Conservation (phyloP, 2,888 invertebrate genomes). For the Xylota segnis region DNA sequence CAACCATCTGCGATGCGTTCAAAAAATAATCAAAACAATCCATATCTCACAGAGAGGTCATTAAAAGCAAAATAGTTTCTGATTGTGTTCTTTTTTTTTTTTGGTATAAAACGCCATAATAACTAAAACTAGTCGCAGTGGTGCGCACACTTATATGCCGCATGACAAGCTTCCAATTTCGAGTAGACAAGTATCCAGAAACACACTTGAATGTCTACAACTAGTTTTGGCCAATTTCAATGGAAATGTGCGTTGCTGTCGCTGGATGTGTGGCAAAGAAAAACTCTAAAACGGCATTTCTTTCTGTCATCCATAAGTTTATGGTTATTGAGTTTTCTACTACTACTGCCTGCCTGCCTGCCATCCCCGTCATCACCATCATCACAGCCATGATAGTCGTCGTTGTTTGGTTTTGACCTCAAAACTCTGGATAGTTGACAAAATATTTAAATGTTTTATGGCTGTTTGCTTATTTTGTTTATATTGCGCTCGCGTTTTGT, state of each 20-base stretch:
- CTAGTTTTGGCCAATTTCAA: slow-evolving; percentile 60
- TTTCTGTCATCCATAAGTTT: slow-evolving; percentile 41
- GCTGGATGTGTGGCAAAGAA: slow-evolving; percentile 48
- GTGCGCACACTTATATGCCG: slow-evolving; percentile 12
- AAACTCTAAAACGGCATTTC: slow-evolving; percentile 51
- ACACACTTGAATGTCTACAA: slow-evolving; percentile 50
- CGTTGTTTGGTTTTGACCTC: slow-evolving; percentile 53
- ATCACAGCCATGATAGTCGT: not conserved
- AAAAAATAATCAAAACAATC: slow-evolving; percentile 26
- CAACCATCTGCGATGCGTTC: not conserved
- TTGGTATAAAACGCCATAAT: slow-evolving; percentile 17
- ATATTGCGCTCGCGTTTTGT: slow-evolving; percentile 22
- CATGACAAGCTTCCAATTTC: slow-evolving; percentile 48
- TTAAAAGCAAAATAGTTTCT: slow-evolving; percentile 5
- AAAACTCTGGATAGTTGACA: slow-evolving; percentile 51
- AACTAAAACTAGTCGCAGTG: slow-evolving; percentile 39
- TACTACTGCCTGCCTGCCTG: slow-evolving; percentile 1
- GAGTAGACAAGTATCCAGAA: slow-evolving; percentile 37
- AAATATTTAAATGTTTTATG: slow-evolving; percentile 54
- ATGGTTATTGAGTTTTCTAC: slow-evolving; percentile 51
- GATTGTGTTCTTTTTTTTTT: not conserved
- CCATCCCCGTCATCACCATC: slow-evolving; percentile 7
- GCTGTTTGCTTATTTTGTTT: slow-evolving; percentile 43
- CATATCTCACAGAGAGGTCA: slow-evolving; percentile 48
- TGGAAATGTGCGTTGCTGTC: slow-evolving; percentile 59